A percentile compares a stretch with the other conserved stretches of the same genome.
phyloP scores from a whole-genome alignment of 92 coral and sea anemone species.

The Diadumene lineata region DNA sequence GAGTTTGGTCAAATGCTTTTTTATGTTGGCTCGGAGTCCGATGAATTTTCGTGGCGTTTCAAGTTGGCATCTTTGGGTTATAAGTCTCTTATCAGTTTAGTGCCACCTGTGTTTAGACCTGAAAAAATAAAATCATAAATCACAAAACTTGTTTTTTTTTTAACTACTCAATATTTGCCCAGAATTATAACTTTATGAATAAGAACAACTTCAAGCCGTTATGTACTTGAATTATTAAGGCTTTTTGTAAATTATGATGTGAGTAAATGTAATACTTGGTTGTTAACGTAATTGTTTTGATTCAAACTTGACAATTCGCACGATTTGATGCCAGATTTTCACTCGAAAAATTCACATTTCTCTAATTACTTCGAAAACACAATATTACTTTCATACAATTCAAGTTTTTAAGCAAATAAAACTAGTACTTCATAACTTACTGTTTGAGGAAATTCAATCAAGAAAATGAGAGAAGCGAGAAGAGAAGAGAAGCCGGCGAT shows the following conservation, averaged over 20 bases:
- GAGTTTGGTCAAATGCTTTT: not conserved
- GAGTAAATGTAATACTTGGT: not conserved
- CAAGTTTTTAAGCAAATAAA: not conserved
- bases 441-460: not conserved
- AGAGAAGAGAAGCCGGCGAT: not conserved
- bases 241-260: not conserved
- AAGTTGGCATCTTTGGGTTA: not conserved
- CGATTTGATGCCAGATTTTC: not conserved
- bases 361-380: not conserved
- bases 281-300: constrained; percentile 8
- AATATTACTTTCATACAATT: not conserved
- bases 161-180: too few relatives aligned
- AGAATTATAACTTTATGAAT: too few relatives aligned
- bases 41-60: too few relatives aligned
- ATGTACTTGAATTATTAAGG: not conserved
- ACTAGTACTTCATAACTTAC: not conserved
- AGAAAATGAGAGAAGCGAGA: too few relatives aligned
- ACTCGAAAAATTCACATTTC: not conserved
- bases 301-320: not conserved
- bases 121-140: not conserved
- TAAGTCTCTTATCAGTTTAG: not conserved
- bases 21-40: too few relatives aligned
- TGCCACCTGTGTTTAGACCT: not conserved
- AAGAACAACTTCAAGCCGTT: too few relatives aligned
- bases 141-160: not conserved